These are phyloP conservation scores for Calypte anna DNA, from an alignment of 2,113 vertebrate genomes.

Conservation along the genomic window DNA sequence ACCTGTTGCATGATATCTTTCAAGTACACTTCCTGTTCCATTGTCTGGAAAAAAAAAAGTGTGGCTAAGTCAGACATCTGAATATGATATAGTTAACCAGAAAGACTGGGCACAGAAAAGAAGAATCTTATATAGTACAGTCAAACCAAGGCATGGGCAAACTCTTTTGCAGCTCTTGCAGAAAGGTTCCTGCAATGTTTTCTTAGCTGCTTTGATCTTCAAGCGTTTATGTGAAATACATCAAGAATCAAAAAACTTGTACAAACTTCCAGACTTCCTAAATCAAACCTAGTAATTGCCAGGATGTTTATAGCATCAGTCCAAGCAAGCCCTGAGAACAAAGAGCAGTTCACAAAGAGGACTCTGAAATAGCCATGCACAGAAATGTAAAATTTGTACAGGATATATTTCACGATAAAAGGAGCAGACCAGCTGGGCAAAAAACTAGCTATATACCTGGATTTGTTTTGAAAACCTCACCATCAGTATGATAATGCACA, in stretches of 20 bases:
- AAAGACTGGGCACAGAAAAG: neutral
- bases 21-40: neutral
- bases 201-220: neutral
- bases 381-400: neutral
- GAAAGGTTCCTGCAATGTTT: neutral
- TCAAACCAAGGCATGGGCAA: neutral
- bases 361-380: neutral
- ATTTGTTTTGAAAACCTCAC: neutral
- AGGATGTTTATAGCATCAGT: neutral
- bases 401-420: neutral
- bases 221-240: neutral
- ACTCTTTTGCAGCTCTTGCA: neutral
- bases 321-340: neutral
- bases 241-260: slow-evolving; percentile 17
- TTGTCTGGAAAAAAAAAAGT: neutral
- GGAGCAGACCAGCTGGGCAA: neutral
- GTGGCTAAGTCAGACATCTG: neutral
- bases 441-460: neutral
- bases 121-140: neutral
- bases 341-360: slow-evolving; percentile 13
- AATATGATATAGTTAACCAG: neutral
- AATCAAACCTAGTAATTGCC: slow-evolving; percentile 1
- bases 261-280: slow-evolving; percentile 18
- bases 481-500: neutral
- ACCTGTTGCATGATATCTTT: neutral